Evolutionary conservation across 1,140 invertebrate genomes (phyloP).

Genomic region (Rhynchophorus ferrugineus): DNA sequence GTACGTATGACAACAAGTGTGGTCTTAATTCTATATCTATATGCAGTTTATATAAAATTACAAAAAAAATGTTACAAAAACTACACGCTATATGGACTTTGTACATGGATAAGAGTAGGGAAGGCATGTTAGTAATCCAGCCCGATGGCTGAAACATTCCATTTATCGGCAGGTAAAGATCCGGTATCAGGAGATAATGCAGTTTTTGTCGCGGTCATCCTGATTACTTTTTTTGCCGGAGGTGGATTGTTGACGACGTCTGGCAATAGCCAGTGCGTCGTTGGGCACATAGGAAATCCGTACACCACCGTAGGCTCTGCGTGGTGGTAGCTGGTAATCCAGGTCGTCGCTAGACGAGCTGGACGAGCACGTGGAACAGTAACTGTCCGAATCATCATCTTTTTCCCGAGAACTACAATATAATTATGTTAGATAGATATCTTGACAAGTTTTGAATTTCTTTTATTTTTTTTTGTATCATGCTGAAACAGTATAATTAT

Average conservation of each 20-base stretch:
- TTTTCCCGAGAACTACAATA: slow-evolving; percentile 16
- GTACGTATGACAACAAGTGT: too few species aligned
- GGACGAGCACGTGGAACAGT: slow-evolving; percentile 80
- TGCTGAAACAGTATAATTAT: too few species aligned
- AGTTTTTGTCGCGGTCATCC: slow-evolving; percentile 55
- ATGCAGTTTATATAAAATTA: not conserved
- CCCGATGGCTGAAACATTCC: too few species aligned
- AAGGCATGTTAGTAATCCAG: too few species aligned
- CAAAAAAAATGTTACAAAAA: not conserved
- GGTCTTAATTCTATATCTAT: too few species aligned
- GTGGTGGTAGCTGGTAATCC: slow-evolving; percentile 71
- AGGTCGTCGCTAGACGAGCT: slow-evolving; percentile 77
- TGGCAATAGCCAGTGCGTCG: slow-evolving; percentile 72
- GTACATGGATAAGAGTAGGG: not conserved
- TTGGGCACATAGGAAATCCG: slow-evolving; percentile 84
- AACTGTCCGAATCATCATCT: slow-evolving; percentile 63
- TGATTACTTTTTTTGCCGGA: slow-evolving; percentile 34
- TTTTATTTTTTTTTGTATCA: too few species aligned
- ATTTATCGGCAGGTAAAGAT: too few species aligned
- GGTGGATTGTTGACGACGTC: slow-evolving; percentile 50
- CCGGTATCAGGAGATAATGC: slow-evolving; percentile 58
- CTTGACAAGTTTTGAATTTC: slow-evolving; percentile 26
- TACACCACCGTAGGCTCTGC: slow-evolving; percentile 76
- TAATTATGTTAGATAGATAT: not conserved
- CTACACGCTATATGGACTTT: not conserved